Percentiles rank a stretch among this genome's conserved stretches.
phyloP scores from a whole-genome alignment of 2,888 invertebrate genomes.

The Imbricaverruca yamaguchii region DNA sequence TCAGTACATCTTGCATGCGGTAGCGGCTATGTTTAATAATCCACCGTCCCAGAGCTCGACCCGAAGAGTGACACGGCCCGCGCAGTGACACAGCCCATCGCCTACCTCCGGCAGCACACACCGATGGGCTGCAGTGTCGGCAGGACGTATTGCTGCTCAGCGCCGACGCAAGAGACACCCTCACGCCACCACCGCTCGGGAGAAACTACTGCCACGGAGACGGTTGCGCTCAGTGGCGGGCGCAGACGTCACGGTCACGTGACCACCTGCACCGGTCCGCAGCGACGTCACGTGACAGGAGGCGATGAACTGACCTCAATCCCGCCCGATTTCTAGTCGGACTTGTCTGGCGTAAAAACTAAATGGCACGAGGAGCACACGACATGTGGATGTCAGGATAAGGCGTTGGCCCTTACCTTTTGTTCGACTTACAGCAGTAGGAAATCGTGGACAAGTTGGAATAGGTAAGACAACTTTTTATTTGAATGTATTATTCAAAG shows the following conservation, averaged over 20 bases:
- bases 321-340: neutral
- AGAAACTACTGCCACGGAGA: neutral
- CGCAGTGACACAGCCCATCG: no score
- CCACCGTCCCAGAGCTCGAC: no score
- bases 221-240: neutral
- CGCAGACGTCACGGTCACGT: neutral
- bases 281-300: neutral
- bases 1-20: no score
- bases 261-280: neutral
- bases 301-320: constrained; percentile 11
- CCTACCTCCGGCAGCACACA: no score
- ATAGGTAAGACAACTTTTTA: no score
- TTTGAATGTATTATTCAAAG: no score
- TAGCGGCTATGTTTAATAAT: no score
- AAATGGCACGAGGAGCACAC: neutral
- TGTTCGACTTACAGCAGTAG: neutral
- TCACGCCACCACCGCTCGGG: neutral
- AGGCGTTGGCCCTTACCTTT: neutral
- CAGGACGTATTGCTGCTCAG: no score
- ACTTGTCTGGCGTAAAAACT: neutral
- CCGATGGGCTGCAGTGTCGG: no score
- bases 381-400: neutral
- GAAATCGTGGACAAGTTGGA: no score
- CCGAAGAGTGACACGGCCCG: no score
- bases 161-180: neutral